phyloP scores from a whole-genome alignment of 2,888 invertebrate genomes.

The Drosophila rellima region DNA sequence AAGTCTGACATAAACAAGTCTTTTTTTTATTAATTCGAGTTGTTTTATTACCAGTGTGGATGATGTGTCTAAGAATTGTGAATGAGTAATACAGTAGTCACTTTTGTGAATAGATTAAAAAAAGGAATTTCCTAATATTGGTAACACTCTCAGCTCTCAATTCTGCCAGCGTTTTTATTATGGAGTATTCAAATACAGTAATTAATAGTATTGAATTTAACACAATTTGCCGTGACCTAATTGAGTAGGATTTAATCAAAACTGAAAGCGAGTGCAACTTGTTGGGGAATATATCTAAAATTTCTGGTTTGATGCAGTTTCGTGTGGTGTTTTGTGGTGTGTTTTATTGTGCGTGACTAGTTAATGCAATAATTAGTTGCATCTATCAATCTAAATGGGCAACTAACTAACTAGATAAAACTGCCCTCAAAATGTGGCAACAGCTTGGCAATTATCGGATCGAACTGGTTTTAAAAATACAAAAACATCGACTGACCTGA shows the following conservation, averaged over 20 bases:
- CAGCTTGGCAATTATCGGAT: slow-evolving; percentile 20
- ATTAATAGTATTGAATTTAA: slow-evolving; percentile 5
- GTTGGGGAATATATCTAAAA: neutral
- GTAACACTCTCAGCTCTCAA: no score
- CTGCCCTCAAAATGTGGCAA: neutral
- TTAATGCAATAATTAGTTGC: slow-evolving; percentile 52
- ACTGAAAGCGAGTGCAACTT: neutral
- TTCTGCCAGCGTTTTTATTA: neutral
- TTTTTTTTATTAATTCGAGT: slow-evolving; percentile 8
- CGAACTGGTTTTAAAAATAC: slow-evolving; percentile 33
- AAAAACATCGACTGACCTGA: slow-evolving; percentile 14
- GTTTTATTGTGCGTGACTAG: slow-evolving; percentile 9
- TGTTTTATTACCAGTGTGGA: neutral
- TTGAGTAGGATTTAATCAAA: slow-evolving; percentile 20
- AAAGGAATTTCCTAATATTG: no score
- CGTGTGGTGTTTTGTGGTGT: neutral
- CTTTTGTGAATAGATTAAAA: no score
- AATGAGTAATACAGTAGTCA: neutral
- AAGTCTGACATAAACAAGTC: slow-evolving; percentile 7
- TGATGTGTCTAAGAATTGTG: neutral
- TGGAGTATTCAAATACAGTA: neutral
- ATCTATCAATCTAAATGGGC: slow-evolving; percentile 36
- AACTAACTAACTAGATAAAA: slow-evolving; percentile 4
- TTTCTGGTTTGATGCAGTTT: neutral
- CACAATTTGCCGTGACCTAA: slow-evolving; percentile 16